A percentile compares a stretch with the other conserved stretches of the same genome.
These are phyloP conservation scores for Microcebus tavaratra DNA, from an alignment of 2,113 vertebrate species.

Conservation along the genomic window DNA sequence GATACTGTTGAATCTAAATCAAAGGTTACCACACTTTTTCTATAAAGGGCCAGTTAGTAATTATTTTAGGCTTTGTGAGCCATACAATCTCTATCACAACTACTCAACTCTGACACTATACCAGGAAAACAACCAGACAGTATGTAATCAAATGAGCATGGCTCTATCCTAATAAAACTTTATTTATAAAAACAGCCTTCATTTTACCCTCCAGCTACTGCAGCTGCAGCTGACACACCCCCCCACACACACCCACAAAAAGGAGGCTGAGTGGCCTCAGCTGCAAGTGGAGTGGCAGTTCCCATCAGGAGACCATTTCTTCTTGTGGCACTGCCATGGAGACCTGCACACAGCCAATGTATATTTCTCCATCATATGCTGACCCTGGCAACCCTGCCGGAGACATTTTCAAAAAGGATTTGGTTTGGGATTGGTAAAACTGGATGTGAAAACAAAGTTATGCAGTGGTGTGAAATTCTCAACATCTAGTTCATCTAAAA, in stretches of 20 bases:
- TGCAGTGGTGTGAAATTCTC: conserved; percentile 97
- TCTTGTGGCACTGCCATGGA: too few species aligned
- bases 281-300: too few species aligned
- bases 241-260: too few species aligned
- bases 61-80: neutral
- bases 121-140: neutral
- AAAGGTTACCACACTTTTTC: neutral
- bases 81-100: neutral
- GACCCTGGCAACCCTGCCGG: too few species aligned
- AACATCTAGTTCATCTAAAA: conserved; percentile 95
- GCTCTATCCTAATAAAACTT: neutral
- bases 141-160: neutral
- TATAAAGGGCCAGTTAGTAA: neutral
- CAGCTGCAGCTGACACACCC: too few species aligned
- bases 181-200: neutral
- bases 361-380: too few species aligned
- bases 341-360: too few species aligned
- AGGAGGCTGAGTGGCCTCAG: too few species aligned
- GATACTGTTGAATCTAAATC: neutral
- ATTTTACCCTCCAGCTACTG: too few species aligned
- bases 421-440: conserved; percentile 96
- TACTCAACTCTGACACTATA: neutral
- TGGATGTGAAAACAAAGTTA: conserved; percentile 98
- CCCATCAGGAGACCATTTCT: too few species aligned
- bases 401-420: too few species aligned